These are phyloP conservation scores for Drosophila kepulauana DNA, from an alignment of 1,140 invertebrate species.

Conservation along the genomic window DNA sequence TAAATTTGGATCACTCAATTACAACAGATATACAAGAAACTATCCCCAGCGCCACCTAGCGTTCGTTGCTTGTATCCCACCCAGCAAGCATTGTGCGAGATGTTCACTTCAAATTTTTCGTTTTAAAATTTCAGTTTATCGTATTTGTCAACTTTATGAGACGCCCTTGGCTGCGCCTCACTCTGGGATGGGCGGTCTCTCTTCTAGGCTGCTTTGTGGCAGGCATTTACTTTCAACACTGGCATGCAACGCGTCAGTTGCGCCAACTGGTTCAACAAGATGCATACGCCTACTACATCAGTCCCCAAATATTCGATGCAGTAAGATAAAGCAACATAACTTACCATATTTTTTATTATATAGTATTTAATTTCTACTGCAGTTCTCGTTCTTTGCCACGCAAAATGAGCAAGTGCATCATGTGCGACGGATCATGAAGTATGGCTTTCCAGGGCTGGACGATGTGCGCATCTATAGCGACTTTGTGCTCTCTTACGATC, in stretches of 20 bases:
- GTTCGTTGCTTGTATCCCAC: background rate
- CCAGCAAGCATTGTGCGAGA: background rate
- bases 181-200: slow-evolving; percentile 33
- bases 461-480: slow-evolving; percentile 95
- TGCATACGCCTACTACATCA: slow-evolving; percentile 74
- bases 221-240: slow-evolving; percentile 67
- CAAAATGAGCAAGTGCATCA: slow-evolving; percentile 42
- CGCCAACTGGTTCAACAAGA: slow-evolving; percentile 56
- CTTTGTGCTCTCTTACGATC: slow-evolving; percentile 97
- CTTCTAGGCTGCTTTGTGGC: slow-evolving; percentile 50
- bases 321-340: slow-evolving; percentile 33
- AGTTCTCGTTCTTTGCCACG: slow-evolving; percentile 57
- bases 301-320: slow-evolving; percentile 58
- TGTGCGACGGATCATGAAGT: slow-evolving; percentile 94
- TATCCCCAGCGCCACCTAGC: background rate
- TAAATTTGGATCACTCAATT: no score
- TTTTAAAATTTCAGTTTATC: background rate
- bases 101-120: background rate
- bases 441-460: slow-evolving; percentile 96
- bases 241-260: slow-evolving; percentile 39
- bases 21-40: no score
- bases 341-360: no score
- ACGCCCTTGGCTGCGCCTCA: slow-evolving; percentile 47
- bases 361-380: background rate
- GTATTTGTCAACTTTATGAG: slow-evolving; percentile 20